Base-by-base conservation (phyloP, 2,888 invertebrate genomes). In the Nomada goodeniana region DNA sequence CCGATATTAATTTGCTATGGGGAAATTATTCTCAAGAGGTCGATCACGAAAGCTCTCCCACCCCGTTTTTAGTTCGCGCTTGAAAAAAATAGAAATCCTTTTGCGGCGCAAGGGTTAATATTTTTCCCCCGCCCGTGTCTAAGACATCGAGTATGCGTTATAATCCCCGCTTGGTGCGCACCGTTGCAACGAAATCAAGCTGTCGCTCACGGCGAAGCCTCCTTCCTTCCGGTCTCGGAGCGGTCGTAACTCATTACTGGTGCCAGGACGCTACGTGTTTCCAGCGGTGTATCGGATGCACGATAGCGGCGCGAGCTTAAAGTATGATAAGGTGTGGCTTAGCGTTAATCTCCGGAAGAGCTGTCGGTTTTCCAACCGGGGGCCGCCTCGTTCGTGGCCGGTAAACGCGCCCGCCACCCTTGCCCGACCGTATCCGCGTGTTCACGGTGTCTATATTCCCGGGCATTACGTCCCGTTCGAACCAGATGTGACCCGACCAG, bases 271-370 rank as follows among this genome's bases (percentile, higher is more conserved):
- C 26, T 71, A 65, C 72, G 71, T 68, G 80, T 83, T 85, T 67
- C 68, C 79, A 69, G 57, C 61, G 64, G 68, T 85, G 68, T 83
- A 80, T 83, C 83, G 78, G 70, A 80, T 70, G 63, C 61, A 23
- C 57, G 68, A 79, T 74, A 82, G 83, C 90, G 89, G 86, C 81
- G 68, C 86, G 70, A 69, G 89, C 90, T 90, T 88, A 86, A 89
- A 86, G 86, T 87, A 89, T 89, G 90, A 90, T 91, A 90, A 90
- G 89, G 86, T 87, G 83, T 79, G 84, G 89, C 90, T 90, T 90
- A 89, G 57, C 77, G 88, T 72, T 91, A 91, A 91, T 90, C 86
- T 86, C 88, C 86, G 81, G 75, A 80, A 86, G 81, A 76, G 84
- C 86, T 76, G 80, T 71, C 76, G 63, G 81, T 71, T 82, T 84